Conservation (phyloP, 2,888 invertebrate genomes). For the Leuctra nigra region DNA sequence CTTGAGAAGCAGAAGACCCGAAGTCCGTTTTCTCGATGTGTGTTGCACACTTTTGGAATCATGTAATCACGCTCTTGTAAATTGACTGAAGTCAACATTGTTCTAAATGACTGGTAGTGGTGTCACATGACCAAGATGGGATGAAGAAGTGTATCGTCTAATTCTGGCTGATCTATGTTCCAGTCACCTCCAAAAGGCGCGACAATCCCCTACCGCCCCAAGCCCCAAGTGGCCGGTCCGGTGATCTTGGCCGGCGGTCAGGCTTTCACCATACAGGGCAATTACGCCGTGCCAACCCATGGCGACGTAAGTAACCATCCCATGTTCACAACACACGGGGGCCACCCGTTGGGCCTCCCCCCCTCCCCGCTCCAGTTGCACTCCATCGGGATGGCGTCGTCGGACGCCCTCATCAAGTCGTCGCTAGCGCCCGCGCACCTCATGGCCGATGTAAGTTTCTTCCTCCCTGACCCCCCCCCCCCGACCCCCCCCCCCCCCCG, state of each 20-base stretch:
- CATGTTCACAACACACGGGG: slow-evolving; percentile 43
- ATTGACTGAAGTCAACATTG: no score
- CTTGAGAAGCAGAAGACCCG: no score
- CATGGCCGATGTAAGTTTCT: slow-evolving; percentile 44
- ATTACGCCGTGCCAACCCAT: slow-evolving; percentile 89
- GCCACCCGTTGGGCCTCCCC: slow-evolving; percentile 52
- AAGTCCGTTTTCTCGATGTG: no score
- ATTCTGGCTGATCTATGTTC: no score
- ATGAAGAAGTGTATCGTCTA: no score
- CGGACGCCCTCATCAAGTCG: slow-evolving; percentile 39
- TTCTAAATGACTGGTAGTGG: no score
- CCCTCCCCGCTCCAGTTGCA: slow-evolving; percentile 44
- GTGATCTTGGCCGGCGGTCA: slow-evolving; percentile 94
- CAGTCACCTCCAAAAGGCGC: slow-evolving; percentile 99
- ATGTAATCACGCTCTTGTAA: no score
- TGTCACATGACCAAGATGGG: no score
- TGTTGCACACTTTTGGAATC: no score
- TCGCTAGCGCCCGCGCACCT: slow-evolving; percentile 58
- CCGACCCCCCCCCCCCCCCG: slow-evolving; percentile 6
- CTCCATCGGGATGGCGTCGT: slow-evolving; percentile 34
- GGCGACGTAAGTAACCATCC: slow-evolving; percentile 72
- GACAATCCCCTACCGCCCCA: slow-evolving; percentile 98
- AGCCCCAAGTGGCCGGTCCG: slow-evolving; percentile 89
- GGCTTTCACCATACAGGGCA: slow-evolving; percentile 93
- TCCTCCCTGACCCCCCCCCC: slow-evolving; percentile 13